Evolutionary conservation across 2,113 vertebrate genomes (phyloP).

Genomic region (Platichthys stellatus): DNA sequence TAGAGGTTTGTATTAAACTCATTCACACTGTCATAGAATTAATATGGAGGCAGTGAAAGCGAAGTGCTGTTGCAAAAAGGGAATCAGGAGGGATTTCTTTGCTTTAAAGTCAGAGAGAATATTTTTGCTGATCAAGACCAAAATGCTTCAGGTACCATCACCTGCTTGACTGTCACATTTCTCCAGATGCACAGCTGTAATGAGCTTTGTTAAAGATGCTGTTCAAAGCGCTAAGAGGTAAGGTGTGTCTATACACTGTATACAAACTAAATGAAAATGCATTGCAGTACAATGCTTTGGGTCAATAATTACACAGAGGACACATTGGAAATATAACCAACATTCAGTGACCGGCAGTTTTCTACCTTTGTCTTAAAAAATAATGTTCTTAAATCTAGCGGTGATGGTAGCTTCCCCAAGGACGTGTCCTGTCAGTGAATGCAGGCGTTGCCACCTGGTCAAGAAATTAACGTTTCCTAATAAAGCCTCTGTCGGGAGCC

Average conservation of each 20-base stretch:
- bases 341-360: neutral
- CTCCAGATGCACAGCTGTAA: neutral
- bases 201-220: neutral
- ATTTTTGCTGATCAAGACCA: conserved; percentile 1
- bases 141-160: neutral
- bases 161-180: conserved; percentile 1
- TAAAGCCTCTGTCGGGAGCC: neutral
- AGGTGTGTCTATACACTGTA: neutral
- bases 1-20: conserved; percentile 20
- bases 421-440: conserved; percentile 14
- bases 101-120: neutral
- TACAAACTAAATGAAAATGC: too few relatives aligned
- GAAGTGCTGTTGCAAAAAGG: conserved; percentile 5
- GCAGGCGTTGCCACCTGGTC: conserved; percentile 23
- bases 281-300: neutral
- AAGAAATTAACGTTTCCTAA: conserved; percentile 12
- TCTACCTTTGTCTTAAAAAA: conserved; percentile 13
- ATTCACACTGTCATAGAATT: conserved; percentile 9
- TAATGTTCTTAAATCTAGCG: conserved; percentile 19
- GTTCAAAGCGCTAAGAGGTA: conserved; percentile 17
- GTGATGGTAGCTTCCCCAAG: neutral
- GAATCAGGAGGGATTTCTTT: conserved; percentile 10
- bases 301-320: conserved; percentile 13
- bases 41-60: conserved; percentile 12
- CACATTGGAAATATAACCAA: conserved; percentile 14